Base-by-base conservation (phyloP, 2,797 vertebrate genomes). In the Tachyglossus aculeatus region DNA sequence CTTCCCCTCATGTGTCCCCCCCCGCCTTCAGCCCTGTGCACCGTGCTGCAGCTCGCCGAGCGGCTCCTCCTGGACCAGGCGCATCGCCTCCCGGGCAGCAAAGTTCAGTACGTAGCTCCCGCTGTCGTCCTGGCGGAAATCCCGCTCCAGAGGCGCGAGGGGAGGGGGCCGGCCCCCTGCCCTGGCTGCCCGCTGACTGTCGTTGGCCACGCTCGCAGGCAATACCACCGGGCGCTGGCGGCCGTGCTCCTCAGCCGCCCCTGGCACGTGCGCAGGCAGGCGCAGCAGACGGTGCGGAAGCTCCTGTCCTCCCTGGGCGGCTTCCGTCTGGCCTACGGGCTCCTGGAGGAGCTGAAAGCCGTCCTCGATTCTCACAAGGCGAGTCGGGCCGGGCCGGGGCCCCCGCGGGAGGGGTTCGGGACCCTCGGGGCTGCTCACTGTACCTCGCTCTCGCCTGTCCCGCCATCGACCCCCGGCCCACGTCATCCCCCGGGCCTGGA, bases 331-430 rank as follows among this genome's bases (percentile, higher is more conserved):
- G 96, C 97, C 2, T 92, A 90, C 0, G 96, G 98, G 38, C 94
- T 99, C 51, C 84, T 99, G 80, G 94, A 93, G 70, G 98, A 98
- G 85, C 93, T 99, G 48, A 88, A 94, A 53, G 86, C 75, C 1
- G 88, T 97, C 74, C 95, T 98, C 71, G 93, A 88, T 81, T 95
- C 95, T 83, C 98, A 98, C 82, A 98, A 96, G 92, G 98, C 99
- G 78, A 86, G 82, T 45, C 31, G 9, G 2, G 41, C 44, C 40
- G 36, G 27, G 24, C 6, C 38, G 3, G 38, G 38, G 8, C 36
- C 36, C 36, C 15, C 9, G 36, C n/a, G n/a, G n/a, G n/a, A n/a
- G n/a, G n/a, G n/a, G n/a, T n/a, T n/a, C n/a, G n/a, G n/a, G n/a
- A n/a, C n/a, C n/a, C n/a, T n/a, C n/a, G n/a, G n/a, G n/a, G n/a